These are phyloP conservation scores for Idaea biselata DNA, from an alignment of 2,888 invertebrate species.

Conservation along the genomic window DNA sequence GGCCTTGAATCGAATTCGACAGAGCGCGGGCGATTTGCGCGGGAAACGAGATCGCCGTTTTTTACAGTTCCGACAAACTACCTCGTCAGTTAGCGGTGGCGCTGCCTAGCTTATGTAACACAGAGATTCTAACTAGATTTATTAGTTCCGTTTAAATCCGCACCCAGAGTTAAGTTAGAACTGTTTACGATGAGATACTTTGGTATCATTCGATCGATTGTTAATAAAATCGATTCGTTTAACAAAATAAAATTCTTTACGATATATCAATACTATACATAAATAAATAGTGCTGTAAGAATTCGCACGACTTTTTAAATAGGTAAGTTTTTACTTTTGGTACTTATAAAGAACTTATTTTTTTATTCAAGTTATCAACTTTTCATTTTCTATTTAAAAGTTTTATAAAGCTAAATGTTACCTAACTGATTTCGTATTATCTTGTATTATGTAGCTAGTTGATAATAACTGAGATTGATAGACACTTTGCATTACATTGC, in stretches of 20 bases:
- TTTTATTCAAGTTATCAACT: too few species aligned
- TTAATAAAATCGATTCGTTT: constrained; percentile 44
- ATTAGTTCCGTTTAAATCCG: not conserved
- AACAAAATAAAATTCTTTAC: constrained; percentile 36
- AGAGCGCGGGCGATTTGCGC: constrained; percentile 56
- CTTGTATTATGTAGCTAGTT: too few species aligned
- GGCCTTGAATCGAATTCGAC: constrained; percentile 75
- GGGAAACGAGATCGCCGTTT: constrained; percentile 59
- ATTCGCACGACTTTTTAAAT: not conserved
- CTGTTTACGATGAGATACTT: not conserved
- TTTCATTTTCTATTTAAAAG: too few species aligned
- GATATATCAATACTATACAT: constrained; percentile 12
- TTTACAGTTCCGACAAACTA: constrained; percentile 23
- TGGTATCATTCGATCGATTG: constrained; percentile 33
- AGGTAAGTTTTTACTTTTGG: not conserved
- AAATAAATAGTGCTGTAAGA: not conserved
- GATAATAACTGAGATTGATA: too few species aligned
- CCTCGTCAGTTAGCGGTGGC: not conserved
- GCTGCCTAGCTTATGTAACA: not conserved
- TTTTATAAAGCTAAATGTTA: too few species aligned
- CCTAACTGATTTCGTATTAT: too few species aligned
- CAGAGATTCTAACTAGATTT: not conserved
- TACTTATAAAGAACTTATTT: too few species aligned
- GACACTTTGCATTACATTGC: too few species aligned
- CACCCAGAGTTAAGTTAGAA: not conserved